phyloP scores from a whole-genome alignment of 2,888 invertebrate genomes.

The Gastracanthus pulcherrimus region DNA sequence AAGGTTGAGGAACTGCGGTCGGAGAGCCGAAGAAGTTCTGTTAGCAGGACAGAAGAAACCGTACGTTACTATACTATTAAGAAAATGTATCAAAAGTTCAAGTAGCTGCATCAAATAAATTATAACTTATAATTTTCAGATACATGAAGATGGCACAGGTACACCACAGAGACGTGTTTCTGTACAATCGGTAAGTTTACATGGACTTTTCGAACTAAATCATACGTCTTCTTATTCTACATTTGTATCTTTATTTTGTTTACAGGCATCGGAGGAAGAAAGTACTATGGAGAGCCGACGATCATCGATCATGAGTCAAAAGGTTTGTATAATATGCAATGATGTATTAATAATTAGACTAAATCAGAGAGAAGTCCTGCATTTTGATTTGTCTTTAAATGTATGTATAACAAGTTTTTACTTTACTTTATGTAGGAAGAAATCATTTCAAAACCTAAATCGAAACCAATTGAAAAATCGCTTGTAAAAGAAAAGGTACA shows the following conservation, averaged over 20 bases:
- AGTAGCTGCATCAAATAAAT: not conserved
- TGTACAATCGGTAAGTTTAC: slow-evolving; percentile 69
- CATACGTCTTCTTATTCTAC: not conserved
- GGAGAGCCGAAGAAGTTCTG: slow-evolving; percentile 74
- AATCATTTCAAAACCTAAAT: slow-evolving; percentile 43
- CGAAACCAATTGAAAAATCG: slow-evolving; percentile 36
- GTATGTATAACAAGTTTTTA: slow-evolving; percentile 18
- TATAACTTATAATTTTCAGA: slow-evolving; percentile 45
- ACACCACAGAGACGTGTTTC: slow-evolving; percentile 71
- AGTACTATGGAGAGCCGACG: slow-evolving; percentile 78
- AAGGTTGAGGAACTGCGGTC: slow-evolving; percentile 73
- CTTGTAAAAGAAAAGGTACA: slow-evolving; percentile 51
- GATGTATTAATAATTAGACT: too few relatives aligned
- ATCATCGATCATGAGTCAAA: slow-evolving; percentile 73
- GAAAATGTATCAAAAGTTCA: not conserved
- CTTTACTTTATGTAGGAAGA: slow-evolving; percentile 57
- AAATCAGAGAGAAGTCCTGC: too few relatives aligned
- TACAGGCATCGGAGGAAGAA: slow-evolving; percentile 76
- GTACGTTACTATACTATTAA: too few relatives aligned
- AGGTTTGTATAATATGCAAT: slow-evolving; percentile 51
- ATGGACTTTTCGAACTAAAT: slow-evolving; percentile 37
- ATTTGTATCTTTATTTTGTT: not conserved
- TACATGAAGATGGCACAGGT: slow-evolving; percentile 67
- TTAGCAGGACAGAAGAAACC: slow-evolving; percentile 68
- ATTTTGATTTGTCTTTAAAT: too few relatives aligned